Evolutionary conservation across 2,888 invertebrate species (phyloP), one percentile per base, ranked within the genome.

Genomic region (Hirtodrosophila trivittata): DNA sequence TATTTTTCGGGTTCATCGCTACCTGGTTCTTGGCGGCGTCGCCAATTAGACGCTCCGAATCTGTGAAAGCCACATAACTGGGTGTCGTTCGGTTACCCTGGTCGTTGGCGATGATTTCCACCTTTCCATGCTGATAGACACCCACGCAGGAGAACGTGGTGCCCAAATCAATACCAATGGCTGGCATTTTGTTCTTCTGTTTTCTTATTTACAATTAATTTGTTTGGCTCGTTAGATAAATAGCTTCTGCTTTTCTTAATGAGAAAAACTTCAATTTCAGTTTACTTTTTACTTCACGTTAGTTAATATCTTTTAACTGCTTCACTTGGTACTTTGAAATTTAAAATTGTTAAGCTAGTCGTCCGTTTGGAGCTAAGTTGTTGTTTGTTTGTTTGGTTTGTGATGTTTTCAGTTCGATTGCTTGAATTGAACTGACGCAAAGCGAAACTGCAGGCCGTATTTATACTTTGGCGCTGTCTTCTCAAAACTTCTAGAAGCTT

Each of bases 1-100:
- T 96, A 93, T 96, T 96, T 91, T 94, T 95, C 74, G 96, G 96
- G 92, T 96, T 96, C 95, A 96, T 95, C 86, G 96, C 95, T 76
- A 95, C 94, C 91, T 95, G 95, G 91, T 95, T 95, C 91, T 95
- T 95, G 75, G 95, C 95, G 58, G 95, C 95, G 91, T 96, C 95
- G 76, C 95, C 88, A 60, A 87, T 88, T 13, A 87, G 93, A 89
- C 95, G 93, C 90, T 95, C 95, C 1, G 95, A 95, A 90, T 96
- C 96, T 52, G 95, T 95, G 91, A 96, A 96, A 69, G 95, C 96
- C 68, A 96, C 96, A 77, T 87, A 88, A 41, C 88, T 87, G 18
- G 87, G 88, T 25, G 88, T 88, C 33, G 88, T 88, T 41, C 88
- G 81, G 58, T 88, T 96, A 32, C 95, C 95, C 88, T 95, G 95